Conservation (phyloP, 2,888 invertebrate genomes). For the Microctonus hyperodae region DNA sequence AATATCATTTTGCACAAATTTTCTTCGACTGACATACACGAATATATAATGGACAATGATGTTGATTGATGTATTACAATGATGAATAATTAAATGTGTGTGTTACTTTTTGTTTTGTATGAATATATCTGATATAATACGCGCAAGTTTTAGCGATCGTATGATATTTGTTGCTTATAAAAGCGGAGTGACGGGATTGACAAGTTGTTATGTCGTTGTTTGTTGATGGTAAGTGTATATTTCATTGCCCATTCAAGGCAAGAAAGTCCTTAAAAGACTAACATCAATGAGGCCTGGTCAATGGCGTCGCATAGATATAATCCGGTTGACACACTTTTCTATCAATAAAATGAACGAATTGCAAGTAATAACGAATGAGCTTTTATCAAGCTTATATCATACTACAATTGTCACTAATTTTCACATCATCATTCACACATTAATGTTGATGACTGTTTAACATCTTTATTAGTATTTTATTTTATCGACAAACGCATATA, state of each 20-base stretch:
- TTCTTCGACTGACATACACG: constrained; percentile 8
- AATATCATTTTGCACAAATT: background rate
- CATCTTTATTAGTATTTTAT: background rate
- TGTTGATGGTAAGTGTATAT: background rate
- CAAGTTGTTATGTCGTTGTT: background rate
- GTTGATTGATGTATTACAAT: background rate
- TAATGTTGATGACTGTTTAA: background rate
- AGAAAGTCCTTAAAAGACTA: constrained; percentile 14
- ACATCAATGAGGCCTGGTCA: background rate
- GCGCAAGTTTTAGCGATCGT: background rate
- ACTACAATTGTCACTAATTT: background rate
- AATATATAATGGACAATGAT: constrained; percentile 9
- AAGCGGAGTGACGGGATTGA: constrained; percentile 9
- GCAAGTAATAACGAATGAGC: background rate
- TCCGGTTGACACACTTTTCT: constrained; percentile 13
- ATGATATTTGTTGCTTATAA: background rate
- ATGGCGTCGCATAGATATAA: background rate
- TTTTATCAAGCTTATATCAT: background rate
- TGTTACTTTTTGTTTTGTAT: background rate
- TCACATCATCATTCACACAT: background rate
- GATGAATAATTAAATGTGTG: background rate
- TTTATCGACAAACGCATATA: constrained; percentile 29
- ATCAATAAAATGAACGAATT: background rate
- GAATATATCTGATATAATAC: background rate
- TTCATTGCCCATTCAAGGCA: background rate